These are phyloP conservation scores for Casuarius casuarius DNA, from an alignment of 2,113 vertebrate genomes.

Conservation along the genomic window DNA sequence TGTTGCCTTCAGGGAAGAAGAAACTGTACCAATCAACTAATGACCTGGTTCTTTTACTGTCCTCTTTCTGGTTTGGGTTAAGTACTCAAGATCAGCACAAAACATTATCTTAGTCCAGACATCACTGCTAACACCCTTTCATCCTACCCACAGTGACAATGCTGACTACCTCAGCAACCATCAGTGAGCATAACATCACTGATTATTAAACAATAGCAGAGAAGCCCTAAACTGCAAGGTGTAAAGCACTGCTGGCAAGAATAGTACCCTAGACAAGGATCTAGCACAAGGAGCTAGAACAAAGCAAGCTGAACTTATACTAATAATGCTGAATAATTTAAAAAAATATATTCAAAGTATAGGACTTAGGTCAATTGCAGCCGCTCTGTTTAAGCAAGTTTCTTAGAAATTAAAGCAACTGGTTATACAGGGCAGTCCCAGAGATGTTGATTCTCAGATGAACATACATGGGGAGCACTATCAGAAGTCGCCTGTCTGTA, in stretches of 20 bases:
- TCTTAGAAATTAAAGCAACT: too few relatives aligned
- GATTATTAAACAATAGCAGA: neutral
- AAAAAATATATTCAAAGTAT: neutral
- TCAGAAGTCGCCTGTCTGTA: neutral
- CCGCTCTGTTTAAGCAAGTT: neutral
- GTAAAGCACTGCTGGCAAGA: neutral
- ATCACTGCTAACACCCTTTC: neutral
- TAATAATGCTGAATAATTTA: neutral
- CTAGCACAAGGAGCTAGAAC: neutral
- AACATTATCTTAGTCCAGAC: neutral
- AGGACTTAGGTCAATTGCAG: neutral
- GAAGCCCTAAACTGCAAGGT: neutral
- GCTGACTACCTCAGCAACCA: accelerated
- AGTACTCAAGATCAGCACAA: neutral
- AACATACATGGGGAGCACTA: too few relatives aligned
- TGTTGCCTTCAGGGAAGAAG: neutral
- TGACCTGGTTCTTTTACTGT: neutral
- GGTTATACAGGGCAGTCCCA: too few relatives aligned
- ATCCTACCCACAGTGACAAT: neutral
- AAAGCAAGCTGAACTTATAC: neutral
- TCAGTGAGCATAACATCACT: neutral
- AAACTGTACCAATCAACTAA: neutral
- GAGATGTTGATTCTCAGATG: too few relatives aligned
- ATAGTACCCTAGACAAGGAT: neutral
- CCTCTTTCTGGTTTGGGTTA: neutral